Evolutionary conservation across 2,888 invertebrate species (phyloP), one percentile per base, ranked within the genome.

Genomic region (Rutpela maculata): DNA sequence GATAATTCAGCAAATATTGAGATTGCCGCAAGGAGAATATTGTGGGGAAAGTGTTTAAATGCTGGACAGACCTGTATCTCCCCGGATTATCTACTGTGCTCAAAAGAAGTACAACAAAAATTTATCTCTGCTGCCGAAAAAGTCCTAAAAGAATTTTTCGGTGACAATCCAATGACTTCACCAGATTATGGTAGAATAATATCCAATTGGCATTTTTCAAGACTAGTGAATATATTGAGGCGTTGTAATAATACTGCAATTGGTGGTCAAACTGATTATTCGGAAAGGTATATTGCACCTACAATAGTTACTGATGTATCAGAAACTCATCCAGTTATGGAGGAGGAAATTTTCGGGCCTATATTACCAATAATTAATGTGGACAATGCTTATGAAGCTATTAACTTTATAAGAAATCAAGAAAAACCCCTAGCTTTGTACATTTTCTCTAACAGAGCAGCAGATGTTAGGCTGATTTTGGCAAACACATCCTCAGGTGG

Each of bases 341-440:
- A 94, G 82, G 95, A 98, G 83, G 99, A 99, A 92, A 98, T 99
- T 85, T 99, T 99, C 90, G 99, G 99, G 0, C 99, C 99, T 4
- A 93, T 99, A 85, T 92, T 99, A 81, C 99, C 99, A 0, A 95
- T 99, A 79, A 89, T 98, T 10, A 94, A 93, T 73, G 93, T 98
- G 7, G 93, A 94, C 74, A 95, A 95, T 89, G 94, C 96, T n/a
- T 95, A 95, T 78, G 98, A 98, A 88, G 99, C 99, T 0, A 96
- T 99, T 71, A 93, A 95, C 83, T 96, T 96, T 87, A 97, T 99
- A 84, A 97, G 96, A 85, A 91, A 92, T 78, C 93, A 96, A 90
- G 97, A 97, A 89, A 98, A 97, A 91, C 97, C 98, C 80, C 92
- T 99, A 89, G 94, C 96, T 81, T 86, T 97, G 88, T 99, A 99